Percentiles rank a stretch among this genome's conserved stretches.
phyloP scores from a whole-genome alignment of 2,888 invertebrate genomes.

The Hyposoter dolosus region DNA sequence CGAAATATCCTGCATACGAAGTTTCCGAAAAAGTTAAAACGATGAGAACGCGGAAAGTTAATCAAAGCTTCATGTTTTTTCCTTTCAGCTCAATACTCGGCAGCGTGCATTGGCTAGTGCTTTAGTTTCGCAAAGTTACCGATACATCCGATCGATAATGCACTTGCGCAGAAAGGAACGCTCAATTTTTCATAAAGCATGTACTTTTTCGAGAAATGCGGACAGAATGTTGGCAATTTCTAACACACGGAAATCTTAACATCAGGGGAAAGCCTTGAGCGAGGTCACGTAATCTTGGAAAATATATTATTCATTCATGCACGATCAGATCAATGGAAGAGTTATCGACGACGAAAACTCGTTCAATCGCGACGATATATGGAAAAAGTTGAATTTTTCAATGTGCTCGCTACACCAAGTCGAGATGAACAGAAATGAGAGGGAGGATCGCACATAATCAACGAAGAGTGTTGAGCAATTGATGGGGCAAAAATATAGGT shows the following conservation, averaged over 20 bases:
- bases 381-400: neutral
- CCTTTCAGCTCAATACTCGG: neutral
- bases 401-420: neutral
- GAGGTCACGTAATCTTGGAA: slow-evolving; percentile 30
- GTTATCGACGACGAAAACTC: neutral
- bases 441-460: neutral
- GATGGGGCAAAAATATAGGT: neutral
- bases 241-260: neutral
- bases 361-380: neutral
- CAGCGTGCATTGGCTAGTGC: neutral
- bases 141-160: slow-evolving; percentile 50
- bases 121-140: slow-evolving; percentile 23
- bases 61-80: neutral
- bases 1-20: neutral
- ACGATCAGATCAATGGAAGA: neutral
- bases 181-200: slow-evolving; percentile 48
- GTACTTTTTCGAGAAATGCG: slow-evolving; percentile 21
- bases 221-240: slow-evolving; percentile 20
- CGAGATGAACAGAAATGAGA: neutral
- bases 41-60: slow-evolving; percentile 8
- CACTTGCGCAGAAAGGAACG: slow-evolving; percentile 37
- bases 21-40: neutral
- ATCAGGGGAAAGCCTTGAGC: neutral
- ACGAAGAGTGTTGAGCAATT: neutral
- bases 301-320: slow-evolving; percentile 11